Percentiles rank a stretch among this genome's conserved stretches.
phyloP scores from a whole-genome alignment of 2,113 vertebrate species.

The Sprattus sprattus region DNA sequence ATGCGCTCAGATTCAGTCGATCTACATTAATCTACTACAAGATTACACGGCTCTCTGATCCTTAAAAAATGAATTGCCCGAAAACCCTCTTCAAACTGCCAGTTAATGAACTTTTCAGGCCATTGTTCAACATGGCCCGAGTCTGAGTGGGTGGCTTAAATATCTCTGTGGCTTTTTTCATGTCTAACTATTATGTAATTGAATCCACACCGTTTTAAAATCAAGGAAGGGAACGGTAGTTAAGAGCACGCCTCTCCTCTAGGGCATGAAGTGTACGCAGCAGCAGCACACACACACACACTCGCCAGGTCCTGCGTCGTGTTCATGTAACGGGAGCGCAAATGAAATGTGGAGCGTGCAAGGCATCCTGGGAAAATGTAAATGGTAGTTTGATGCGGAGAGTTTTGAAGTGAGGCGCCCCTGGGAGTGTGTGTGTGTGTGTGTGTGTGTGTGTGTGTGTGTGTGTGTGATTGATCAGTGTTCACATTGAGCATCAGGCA shows the following conservation, averaged over 20 bases:
- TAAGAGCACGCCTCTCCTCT: neutral
- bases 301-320: conserved; percentile 1
- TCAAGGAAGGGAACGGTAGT: conserved; percentile 29
- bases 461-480: conserved; percentile 47
- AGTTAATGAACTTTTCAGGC: conserved; percentile 8
- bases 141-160: neutral
- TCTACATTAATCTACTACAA: conserved; percentile 27
- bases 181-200: neutral
- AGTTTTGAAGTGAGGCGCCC: conserved; percentile 42
- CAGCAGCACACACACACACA: too few relatives aligned
- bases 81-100: conserved; percentile 21
- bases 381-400: conserved; percentile 38
- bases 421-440: conserved; percentile 40
- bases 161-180: too few relatives aligned
- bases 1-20: conserved; percentile 26
- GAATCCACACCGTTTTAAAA: neutral
- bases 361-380: conserved; percentile 37
- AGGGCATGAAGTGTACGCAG: conserved; percentile 27
- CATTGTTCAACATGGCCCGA: neutral
- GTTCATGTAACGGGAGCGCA: conserved; percentile 4
- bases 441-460: conserved; percentile 37
- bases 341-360: neutral
- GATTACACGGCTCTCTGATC: conserved; percentile 29
- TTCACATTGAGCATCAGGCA: conserved; percentile 34
- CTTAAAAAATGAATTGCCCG: conserved; percentile 35